Percentiles rank a stretch among this genome's conserved stretches.
These are phyloP conservation scores for Smithornis capensis DNA, from an alignment of 2,113 vertebrate genomes.

Conservation along the genomic window DNA sequence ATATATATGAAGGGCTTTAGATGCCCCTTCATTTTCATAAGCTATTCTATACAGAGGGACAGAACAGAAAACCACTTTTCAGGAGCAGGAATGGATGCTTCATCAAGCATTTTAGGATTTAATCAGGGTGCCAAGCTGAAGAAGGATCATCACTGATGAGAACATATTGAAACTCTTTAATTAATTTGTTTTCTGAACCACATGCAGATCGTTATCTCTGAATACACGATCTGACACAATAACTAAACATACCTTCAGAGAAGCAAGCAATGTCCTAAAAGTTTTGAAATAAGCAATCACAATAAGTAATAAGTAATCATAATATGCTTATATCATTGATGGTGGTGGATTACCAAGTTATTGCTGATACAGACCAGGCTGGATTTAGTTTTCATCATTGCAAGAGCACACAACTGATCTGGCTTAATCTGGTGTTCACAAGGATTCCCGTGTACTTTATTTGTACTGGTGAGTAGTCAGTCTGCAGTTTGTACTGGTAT, in stretches of 20 bases:
- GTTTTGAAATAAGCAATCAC: not conserved
- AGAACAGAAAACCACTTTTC: not conserved
- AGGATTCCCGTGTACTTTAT: not conserved
- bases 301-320: not conserved
- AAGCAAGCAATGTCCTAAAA: not conserved
- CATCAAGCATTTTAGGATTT: not conserved
- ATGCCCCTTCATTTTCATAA: not conserved
- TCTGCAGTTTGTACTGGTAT: not conserved
- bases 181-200: conserved; percentile 49
- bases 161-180: conserved; percentile 14
- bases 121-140: conserved; percentile 7
- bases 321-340: not conserved
- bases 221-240: not conserved
- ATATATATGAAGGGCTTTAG: not conserved
- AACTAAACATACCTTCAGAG: not conserved
- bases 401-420: too few species aligned
- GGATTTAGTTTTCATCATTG: not conserved
- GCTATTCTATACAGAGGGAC: not conserved
- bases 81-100: not conserved
- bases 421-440: not conserved
- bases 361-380: not conserved
- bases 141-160: not conserved
- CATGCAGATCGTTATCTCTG: not conserved
- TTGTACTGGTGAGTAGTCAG: not conserved
- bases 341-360: not conserved